Percentiles rank a stretch among this genome's conserved stretches.
Evolutionary conservation across 2,797 vertebrate genomes (phyloP).

Genomic region (Gila robusta): DNA sequence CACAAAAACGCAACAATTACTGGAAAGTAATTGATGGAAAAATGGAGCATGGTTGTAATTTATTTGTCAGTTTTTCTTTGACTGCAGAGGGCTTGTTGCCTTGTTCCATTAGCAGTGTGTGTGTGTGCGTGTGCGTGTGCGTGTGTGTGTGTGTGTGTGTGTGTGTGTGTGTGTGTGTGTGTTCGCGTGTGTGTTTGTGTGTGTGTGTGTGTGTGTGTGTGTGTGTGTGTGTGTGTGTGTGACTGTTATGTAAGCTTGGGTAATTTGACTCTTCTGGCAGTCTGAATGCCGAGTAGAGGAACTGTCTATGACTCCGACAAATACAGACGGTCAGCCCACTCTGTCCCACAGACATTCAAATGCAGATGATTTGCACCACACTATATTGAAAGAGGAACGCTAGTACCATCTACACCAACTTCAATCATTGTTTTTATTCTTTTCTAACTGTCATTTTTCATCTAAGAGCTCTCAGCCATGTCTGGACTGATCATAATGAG

Average conservation of each 20-base stretch:
- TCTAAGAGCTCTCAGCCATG: neutral
- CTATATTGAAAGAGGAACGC: neutral
- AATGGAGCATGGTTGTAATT: slow-evolving; percentile 61
- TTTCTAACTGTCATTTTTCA: slow-evolving; percentile 1
- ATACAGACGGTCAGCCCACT: slow-evolving; percentile 6
- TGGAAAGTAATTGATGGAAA: slow-evolving; percentile 70
- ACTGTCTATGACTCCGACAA: slow-evolving; percentile 40
- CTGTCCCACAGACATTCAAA: slow-evolving; percentile 12
- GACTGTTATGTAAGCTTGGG: slow-evolving; percentile 68
- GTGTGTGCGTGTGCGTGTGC: slow-evolving; percentile 22
- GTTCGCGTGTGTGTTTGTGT: slow-evolving; percentile 15
- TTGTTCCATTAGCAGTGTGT: slow-evolving; percentile 72
- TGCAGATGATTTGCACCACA: neutral
- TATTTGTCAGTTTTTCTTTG: slow-evolving; percentile 63
- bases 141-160: slow-evolving; percentile 36
- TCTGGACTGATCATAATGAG: slow-evolving; percentile 13
- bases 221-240: slow-evolving; percentile 47
- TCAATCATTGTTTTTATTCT: neutral
- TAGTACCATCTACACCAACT: neutral
- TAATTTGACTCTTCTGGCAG: slow-evolving; percentile 62
- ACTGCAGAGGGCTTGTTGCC: slow-evolving; percentile 68
- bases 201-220: slow-evolving; percentile 46
- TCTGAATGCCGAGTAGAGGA: slow-evolving; percentile 16
- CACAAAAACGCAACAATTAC: slow-evolving; percentile 63
- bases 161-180: slow-evolving; percentile 3